Conservation (phyloP, 2,797 vertebrate genomes). For the Pelobates cultripes region DNA sequence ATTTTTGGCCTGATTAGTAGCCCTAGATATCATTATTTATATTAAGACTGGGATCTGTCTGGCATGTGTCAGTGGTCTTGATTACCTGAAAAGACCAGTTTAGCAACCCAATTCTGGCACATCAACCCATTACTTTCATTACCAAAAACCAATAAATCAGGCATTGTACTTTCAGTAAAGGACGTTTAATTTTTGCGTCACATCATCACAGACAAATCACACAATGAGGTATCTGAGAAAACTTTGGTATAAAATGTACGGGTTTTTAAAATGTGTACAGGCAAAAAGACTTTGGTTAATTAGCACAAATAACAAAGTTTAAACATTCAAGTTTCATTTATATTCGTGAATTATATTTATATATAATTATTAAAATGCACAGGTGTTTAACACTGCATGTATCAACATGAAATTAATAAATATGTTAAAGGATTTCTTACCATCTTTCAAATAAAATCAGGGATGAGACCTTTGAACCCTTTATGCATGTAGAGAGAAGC, state of each 20-base stretch:
- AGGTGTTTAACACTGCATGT: slow-evolving; percentile 24
- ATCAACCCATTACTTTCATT: too few species aligned
- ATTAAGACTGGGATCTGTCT: too few species aligned
- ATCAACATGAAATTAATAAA: slow-evolving; percentile 18
- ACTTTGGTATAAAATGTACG: slow-evolving; percentile 58
- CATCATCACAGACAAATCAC: slow-evolving; percentile 53
- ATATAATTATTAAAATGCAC: slow-evolving; percentile 48
- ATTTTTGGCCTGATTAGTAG: too few species aligned
- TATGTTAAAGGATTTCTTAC: background rate
- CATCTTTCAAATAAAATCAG: background rate
- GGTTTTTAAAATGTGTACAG: slow-evolving; percentile 56
- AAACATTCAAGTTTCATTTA: slow-evolving; percentile 51
- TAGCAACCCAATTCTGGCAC: too few species aligned
- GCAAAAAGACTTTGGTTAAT: slow-evolving; percentile 58
- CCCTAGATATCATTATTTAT: too few species aligned
- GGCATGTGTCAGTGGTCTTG: too few species aligned
- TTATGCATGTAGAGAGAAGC: background rate
- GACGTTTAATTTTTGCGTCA: slow-evolving; percentile 56
- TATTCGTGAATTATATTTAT: slow-evolving; percentile 21
- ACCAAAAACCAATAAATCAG: background rate
- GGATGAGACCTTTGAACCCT: background rate
- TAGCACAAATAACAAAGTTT: slow-evolving; percentile 56
- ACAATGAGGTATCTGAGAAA: slow-evolving; percentile 56
- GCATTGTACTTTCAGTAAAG: slow-evolving; percentile 46
- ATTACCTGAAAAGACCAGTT: too few species aligned